These are phyloP conservation scores for Pteropus alecto DNA, from an alignment of 2,113 vertebrate species.

Conservation along the genomic window DNA sequence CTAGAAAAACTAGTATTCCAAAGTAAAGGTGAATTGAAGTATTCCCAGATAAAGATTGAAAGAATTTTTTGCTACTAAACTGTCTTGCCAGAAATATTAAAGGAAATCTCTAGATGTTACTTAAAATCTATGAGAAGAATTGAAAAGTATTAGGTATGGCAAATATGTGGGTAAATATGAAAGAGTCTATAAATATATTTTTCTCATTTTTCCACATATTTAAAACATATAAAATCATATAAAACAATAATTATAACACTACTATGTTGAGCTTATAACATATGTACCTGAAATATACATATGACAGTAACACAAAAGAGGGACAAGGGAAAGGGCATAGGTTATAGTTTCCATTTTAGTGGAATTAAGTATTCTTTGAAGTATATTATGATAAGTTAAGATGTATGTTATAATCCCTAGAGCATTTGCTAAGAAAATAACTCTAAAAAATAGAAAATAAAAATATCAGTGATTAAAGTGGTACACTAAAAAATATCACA, in stretches of 20 bases:
- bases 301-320: background rate
- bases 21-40: background rate
- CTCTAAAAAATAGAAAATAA: background rate
- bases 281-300: background rate
- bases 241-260: background rate
- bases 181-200: background rate
- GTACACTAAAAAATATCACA: background rate
- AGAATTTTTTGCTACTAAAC: background rate
- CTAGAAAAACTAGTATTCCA: background rate
- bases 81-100: background rate
- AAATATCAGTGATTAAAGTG: background rate
- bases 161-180: background rate
- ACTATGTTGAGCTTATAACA: background rate
- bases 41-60: background rate
- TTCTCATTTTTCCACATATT: background rate
- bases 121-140: background rate
- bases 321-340: background rate
- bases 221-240: background rate
- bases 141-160: background rate
- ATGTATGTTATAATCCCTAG: background rate
- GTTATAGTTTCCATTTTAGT: background rate
- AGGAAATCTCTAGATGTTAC: background rate
- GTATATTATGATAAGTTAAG: background rate
- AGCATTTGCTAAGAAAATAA: conserved; percentile 24
- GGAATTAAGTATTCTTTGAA: conserved; percentile 7